phyloP scores from a whole-genome alignment of 2,888 invertebrate species.

The Synergus laeviventris region DNA sequence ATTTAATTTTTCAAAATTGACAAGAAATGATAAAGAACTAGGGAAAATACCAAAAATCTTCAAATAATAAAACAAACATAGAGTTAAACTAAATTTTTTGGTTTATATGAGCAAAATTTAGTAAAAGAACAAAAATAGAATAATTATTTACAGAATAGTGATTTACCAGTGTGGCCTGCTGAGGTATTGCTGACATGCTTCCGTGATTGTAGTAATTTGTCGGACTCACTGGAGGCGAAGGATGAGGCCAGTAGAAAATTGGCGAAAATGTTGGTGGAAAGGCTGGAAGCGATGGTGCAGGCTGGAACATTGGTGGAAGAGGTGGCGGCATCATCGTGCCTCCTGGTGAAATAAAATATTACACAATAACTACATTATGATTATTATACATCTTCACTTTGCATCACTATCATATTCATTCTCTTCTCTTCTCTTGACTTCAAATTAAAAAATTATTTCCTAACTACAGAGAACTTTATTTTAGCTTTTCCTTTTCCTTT shows the following conservation, averaged over 20 bases:
- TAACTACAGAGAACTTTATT: background rate
- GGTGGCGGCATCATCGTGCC: slow-evolving; percentile 80
- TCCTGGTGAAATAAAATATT: slow-evolving; percentile 75
- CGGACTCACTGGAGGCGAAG: slow-evolving; percentile 95
- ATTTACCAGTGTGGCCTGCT: slow-evolving; percentile 64
- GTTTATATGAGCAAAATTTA: background rate
- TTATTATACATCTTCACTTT: background rate
- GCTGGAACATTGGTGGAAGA: slow-evolving; percentile 77
- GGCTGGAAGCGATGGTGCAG: slow-evolving; percentile 77
- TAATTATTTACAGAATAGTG: slow-evolving; percentile 12
- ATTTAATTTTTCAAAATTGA: too few species aligned
- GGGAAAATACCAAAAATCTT: background rate
- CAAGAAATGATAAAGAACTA: background rate
- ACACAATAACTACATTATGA: slow-evolving; percentile 38
- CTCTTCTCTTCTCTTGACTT: background rate
- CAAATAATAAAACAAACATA: background rate
- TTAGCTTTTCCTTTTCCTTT: slow-evolving; percentile 1
- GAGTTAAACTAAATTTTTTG: background rate
- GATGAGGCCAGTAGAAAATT: slow-evolving; percentile 94
- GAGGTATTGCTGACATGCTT: slow-evolving; percentile 69
- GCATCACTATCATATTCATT: background rate
- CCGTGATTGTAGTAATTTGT: slow-evolving; percentile 87
- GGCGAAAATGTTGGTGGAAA: slow-evolving; percentile 81
- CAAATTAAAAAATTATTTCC: background rate
- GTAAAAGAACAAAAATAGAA: slow-evolving; percentile 9